Percentiles rank a stretch among this genome's conserved stretches.
Conservation (phyloP, 2,797 vertebrate genomes). For the Ptychadena robeensis region DNA sequence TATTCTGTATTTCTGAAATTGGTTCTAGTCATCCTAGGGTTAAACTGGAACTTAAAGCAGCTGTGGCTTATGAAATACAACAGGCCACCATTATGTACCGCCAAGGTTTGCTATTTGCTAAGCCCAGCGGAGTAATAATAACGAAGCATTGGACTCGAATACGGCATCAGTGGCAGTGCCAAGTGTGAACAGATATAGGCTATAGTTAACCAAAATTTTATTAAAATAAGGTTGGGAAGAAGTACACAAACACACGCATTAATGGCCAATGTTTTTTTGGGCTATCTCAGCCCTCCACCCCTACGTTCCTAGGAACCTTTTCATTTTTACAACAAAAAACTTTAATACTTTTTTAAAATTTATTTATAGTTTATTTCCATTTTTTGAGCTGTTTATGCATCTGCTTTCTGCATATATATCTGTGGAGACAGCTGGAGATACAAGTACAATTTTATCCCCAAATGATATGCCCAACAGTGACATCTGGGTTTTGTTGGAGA, state of each 20-base stretch:
- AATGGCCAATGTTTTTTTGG: too few relatives aligned
- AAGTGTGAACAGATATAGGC: not conserved
- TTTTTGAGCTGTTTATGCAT: too few relatives aligned
- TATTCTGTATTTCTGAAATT: not conserved
- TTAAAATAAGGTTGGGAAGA: not conserved
- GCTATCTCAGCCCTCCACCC: too few relatives aligned
- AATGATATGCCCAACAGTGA: too few relatives aligned
- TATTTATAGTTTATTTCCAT: too few relatives aligned
- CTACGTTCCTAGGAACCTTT: too few relatives aligned
- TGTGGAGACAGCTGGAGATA: too few relatives aligned
- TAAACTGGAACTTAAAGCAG: not conserved
- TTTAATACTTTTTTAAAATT: too few relatives aligned
- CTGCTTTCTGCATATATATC: too few relatives aligned
- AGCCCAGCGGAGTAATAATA: not conserved
- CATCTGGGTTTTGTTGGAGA: too few relatives aligned
- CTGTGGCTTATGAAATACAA: not conserved
- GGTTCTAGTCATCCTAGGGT: not conserved
- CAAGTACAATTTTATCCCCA: too few relatives aligned
- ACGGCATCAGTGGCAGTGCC: not conserved
- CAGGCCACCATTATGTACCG: not conserved
- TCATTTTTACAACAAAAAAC: too few relatives aligned
- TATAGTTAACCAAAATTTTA: not conserved
- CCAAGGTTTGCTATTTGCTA: not conserved
- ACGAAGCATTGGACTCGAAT: not conserved
- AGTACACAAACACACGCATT: not conserved